A percentile compares a stretch with the other conserved stretches of the same genome.
phyloP scores from a whole-genome alignment of 2,888 invertebrate species.

The Apoderus coryli region DNA sequence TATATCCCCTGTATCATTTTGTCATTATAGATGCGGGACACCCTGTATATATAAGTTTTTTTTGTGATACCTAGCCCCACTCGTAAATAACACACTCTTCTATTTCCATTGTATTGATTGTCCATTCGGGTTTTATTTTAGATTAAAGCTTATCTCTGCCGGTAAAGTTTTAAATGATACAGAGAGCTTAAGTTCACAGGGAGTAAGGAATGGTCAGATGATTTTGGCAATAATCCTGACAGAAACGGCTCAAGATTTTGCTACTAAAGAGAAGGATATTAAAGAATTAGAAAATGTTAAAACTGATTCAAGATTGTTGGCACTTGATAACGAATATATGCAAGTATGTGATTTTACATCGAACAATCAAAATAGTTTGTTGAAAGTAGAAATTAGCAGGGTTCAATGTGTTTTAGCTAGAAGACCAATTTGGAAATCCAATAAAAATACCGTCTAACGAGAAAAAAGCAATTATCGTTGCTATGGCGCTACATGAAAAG shows the following conservation, averaged over 20 bases:
- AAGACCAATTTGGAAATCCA: slow-evolving; percentile 65
- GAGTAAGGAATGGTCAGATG: slow-evolving; percentile 52
- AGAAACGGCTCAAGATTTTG: slow-evolving; percentile 26
- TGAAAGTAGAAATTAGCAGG: no score
- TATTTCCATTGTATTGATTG: no score
- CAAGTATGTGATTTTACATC: no score
- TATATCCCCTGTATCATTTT: no score
- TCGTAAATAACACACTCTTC: no score
- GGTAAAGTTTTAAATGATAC: slow-evolving; percentile 47
- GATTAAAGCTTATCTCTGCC: slow-evolving; percentile 52
- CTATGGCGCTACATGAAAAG: slow-evolving; percentile 68
- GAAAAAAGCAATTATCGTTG: slow-evolving; percentile 53
- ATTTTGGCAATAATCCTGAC: slow-evolving; percentile 45
- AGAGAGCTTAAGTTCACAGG: slow-evolving; percentile 39
- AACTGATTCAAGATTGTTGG: slow-evolving; percentile 31
- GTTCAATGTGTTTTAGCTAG: slow-evolving; percentile 41
- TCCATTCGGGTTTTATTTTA: no score
- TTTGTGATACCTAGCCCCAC: no score
- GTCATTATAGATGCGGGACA: no score
- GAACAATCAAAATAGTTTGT: no score
- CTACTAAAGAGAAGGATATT: slow-evolving; percentile 27
- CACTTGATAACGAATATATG: slow-evolving; percentile 41
- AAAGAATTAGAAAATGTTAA: slow-evolving; percentile 29
- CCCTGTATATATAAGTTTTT: no score
- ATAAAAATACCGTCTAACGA: slow-evolving; percentile 56